Percentiles rank a stretch among this genome's conserved stretches.
Evolutionary conservation across 1,140 invertebrate genomes (phyloP).

Genomic region (Rhagoletis pomonella): DNA sequence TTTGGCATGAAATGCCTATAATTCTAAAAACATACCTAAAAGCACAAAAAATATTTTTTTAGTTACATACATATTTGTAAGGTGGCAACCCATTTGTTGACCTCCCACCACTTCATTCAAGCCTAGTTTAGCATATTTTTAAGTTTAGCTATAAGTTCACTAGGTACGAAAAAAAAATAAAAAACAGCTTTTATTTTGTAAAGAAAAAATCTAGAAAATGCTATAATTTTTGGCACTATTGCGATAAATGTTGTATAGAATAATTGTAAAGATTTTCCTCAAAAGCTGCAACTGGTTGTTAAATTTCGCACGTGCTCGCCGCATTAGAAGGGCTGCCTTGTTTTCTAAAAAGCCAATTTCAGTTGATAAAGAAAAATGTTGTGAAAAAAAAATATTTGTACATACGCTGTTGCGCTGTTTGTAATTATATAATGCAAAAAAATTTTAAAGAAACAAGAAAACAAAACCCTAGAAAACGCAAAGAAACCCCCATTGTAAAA

Average conservation of each 20-base stretch:
- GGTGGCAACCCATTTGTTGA: conserved; percentile 31
- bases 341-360: too few relatives aligned
- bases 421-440: not conserved
- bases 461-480: not conserved
- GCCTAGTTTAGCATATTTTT: not conserved
- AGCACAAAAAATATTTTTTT: conserved; percentile 35
- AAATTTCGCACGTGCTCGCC: too few relatives aligned
- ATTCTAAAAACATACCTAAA: conserved; percentile 30
- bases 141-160: conserved; percentile 42
- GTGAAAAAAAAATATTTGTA: not conserved
- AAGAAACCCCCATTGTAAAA: not conserved
- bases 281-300: not conserved
- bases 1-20: not conserved
- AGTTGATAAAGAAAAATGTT: not conserved
- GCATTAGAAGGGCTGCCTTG: too few relatives aligned
- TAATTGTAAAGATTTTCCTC: not conserved
- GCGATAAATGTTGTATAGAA: conserved; percentile 2
- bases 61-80: not conserved
- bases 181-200: conserved; percentile 6
- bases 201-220: conserved; percentile 4
- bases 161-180: not conserved
- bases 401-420: not conserved
- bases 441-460: not conserved
- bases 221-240: conserved; percentile 21
- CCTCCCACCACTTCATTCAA: conserved; percentile 22